A percentile compares a stretch with the other conserved stretches of the same genome.
Conservation (phyloP, 2,888 invertebrate species). For the Gibbula magus region DNA sequence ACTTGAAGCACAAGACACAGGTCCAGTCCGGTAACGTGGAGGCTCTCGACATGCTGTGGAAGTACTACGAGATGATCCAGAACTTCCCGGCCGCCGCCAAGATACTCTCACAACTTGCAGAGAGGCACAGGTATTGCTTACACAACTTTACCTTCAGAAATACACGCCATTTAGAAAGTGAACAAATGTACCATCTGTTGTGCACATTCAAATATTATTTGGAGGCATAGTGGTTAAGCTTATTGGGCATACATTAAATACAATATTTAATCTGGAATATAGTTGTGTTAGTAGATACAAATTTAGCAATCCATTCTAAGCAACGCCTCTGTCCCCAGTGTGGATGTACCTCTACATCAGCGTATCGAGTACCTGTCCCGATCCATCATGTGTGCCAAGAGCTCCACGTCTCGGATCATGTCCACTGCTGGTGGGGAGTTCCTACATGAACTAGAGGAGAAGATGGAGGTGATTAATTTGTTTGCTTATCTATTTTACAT, state of each 20-base stretch:
- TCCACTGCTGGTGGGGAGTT: conserved; percentile 85
- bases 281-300: too few relatives aligned
- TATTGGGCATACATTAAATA: too few relatives aligned
- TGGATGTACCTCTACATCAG: conserved; percentile 84
- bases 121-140: conserved; percentile 76
- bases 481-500: too few relatives aligned
- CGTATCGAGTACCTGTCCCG: conserved; percentile 93
- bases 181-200: too few relatives aligned
- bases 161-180: too few relatives aligned
- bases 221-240: too few relatives aligned
- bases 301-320: too few relatives aligned
- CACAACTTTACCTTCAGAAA: too few relatives aligned
- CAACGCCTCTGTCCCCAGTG: conserved; percentile 77
- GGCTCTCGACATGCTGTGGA: conserved; percentile 91
- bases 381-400: conserved; percentile 96
- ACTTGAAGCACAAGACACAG: conserved; percentile 78
- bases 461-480: conserved; percentile 83
- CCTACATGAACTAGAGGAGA: conserved; percentile 92
- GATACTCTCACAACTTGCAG: conserved; percentile 90
- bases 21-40: conserved; percentile 77
- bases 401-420: conserved; percentile 76
- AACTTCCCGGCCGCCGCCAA: conserved; percentile 95
- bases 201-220: too few relatives aligned
- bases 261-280: too few relatives aligned
- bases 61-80: conserved; percentile 93